These are phyloP conservation scores for Rhinichthys osculus DNA, from an alignment of 2,797 vertebrate species.

Conservation along the genomic window DNA sequence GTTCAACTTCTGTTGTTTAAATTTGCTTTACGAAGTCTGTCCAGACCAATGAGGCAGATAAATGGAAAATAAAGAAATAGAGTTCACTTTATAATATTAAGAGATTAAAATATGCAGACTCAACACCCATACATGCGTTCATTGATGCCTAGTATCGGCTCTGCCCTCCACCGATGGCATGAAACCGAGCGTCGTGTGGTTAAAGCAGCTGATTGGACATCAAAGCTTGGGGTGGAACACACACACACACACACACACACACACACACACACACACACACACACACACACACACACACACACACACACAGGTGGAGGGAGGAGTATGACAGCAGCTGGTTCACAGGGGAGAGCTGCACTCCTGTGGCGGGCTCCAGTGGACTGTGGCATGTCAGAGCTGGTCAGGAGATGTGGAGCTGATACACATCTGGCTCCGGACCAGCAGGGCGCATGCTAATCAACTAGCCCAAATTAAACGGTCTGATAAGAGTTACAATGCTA, in stretches of 20 bases:
- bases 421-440: constrained; percentile 37
- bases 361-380: constrained; percentile 39
- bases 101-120: background rate
- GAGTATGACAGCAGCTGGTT: constrained; percentile 11
- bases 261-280: constrained; percentile 29
- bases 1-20: background rate
- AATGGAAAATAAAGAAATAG: background rate
- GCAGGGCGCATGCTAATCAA: constrained; percentile 56
- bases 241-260: constrained; percentile 40
- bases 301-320: constrained; percentile 27
- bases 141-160: background rate
- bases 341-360: constrained; percentile 34
- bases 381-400: constrained; percentile 23
- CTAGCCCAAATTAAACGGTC: constrained; percentile 55
- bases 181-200: background rate
- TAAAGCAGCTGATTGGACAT: constrained; percentile 32
- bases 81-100: background rate
- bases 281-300: constrained; percentile 25
- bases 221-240: constrained; percentile 31
- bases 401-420: constrained; percentile 37
- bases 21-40: background rate
- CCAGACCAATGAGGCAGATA: background rate
- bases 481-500: constrained; percentile 57
- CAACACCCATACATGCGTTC: background rate
- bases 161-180: background rate